phyloP scores from a whole-genome alignment of 2,797 vertebrate species.

The Lateolabrax maculatus region DNA sequence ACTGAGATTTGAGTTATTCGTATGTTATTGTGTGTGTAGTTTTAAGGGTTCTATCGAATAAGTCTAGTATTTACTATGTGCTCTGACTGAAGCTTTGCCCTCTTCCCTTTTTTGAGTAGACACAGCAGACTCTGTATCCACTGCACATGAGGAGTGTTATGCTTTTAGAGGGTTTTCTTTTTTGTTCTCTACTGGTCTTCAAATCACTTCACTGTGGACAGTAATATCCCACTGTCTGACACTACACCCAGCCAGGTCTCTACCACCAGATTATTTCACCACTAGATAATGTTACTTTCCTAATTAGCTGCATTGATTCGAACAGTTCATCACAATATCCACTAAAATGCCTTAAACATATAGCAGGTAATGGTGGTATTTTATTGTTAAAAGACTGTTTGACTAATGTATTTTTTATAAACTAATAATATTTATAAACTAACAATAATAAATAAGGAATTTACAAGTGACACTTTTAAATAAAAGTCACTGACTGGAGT shows the following conservation, averaged over 20 bases:
- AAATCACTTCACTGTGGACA: background rate
- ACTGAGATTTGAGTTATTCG: background rate
- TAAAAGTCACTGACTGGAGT: background rate
- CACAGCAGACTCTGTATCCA: background rate
- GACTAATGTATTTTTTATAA: background rate
- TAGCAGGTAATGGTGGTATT: background rate
- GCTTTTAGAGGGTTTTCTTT: constrained; percentile 1
- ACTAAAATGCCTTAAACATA: background rate
- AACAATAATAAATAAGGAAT: background rate
- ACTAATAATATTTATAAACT: too few species aligned
- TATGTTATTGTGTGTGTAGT: background rate
- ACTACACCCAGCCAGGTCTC: background rate
- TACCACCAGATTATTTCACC: too few species aligned
- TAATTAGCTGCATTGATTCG: background rate
- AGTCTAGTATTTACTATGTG: background rate
- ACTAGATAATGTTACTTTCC: background rate
- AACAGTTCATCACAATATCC: background rate
- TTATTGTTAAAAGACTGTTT: background rate
- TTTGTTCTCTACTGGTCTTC: background rate
- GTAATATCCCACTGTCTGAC: background rate
- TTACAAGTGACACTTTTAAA: background rate
- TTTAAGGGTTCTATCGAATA: constrained; percentile 1
- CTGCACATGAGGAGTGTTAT: background rate
- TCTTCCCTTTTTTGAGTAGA: background rate
- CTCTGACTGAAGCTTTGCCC: background rate